phyloP scores from a whole-genome alignment of 2,797 vertebrate genomes.

The Sebastolobus alascanus region DNA sequence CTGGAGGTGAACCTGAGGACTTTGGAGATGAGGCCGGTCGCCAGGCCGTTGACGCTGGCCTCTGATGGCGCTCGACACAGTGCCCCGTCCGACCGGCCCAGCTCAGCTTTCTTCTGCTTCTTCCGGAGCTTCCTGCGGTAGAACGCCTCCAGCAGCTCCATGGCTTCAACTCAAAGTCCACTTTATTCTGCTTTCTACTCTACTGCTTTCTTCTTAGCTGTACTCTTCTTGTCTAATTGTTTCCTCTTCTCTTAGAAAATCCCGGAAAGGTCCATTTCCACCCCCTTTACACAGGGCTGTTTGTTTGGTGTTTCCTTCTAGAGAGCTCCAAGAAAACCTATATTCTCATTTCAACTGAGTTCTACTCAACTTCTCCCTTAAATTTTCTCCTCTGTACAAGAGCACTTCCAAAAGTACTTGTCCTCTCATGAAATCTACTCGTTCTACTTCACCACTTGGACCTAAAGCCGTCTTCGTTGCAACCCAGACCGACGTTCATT shows the following conservation, averaged over 20 bases:
- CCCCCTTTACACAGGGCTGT: background rate
- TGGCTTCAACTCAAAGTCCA: slow-evolving; percentile 16
- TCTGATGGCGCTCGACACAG: slow-evolving; percentile 79
- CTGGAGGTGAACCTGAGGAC: slow-evolving; percentile 84
- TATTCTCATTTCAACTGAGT: background rate
- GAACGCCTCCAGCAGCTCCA: slow-evolving; percentile 81
- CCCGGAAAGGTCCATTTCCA: slow-evolving; percentile 10
- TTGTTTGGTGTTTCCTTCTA: background rate
- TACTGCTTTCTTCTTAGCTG: background rate
- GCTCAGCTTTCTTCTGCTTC: slow-evolving; percentile 80
- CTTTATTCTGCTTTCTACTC: background rate
- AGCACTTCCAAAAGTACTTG: background rate
- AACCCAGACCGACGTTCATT: background rate
- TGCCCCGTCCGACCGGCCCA: slow-evolving; percentile 73
- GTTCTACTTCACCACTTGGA: background rate
- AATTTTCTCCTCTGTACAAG: background rate
- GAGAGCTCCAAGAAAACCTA: background rate
- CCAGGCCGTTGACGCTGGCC: slow-evolving; percentile 74
- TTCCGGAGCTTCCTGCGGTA: slow-evolving; percentile 82
- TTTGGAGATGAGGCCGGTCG: slow-evolving; percentile 81
- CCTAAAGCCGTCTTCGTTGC: background rate
- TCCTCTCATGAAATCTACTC: background rate
- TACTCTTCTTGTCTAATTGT: background rate
- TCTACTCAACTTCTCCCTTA: background rate
- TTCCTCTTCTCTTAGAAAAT: slow-evolving; percentile 19